Base-by-base conservation (phyloP, 2,797 vertebrate species). In the Myripristis jacobus region DNA sequence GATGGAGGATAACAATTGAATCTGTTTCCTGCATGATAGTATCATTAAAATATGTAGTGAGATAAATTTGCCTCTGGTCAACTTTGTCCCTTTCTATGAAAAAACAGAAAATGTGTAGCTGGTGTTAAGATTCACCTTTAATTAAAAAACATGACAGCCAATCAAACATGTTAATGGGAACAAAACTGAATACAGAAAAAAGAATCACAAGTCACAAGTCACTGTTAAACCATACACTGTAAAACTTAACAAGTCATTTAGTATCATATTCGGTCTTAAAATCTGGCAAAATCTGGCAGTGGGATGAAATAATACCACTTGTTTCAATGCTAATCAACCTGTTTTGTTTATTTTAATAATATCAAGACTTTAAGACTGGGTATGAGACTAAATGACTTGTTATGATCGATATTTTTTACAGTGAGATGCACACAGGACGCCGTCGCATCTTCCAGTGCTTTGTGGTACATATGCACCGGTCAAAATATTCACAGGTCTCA, bases 41-140 rank as follows among this genome's bases (percentile, higher is more conserved):
- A 59, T 75, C 62, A 78, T 85, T 81, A 74, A 38, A 55, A 77
- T 43, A 21, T 68, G 31, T 67, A 74, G 80, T 81, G 50, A 81
- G 66, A 76, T 53, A 3, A 46, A 79, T 62, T 65, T 7, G 38
- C 71, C 71, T 67, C 77, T 47, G 53, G 69, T 77, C 34, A 77
- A 43, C 44, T 53, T 54, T 52, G 25, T 63, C 54, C 57, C 38
- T 51, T 54, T 66, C 21, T 66, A n/a, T 31, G 36, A 52, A 27
- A 57, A 77, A 73, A 66, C 46, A n/a, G 21, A 67, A 75, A 34
- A 43, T 48, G 29, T 22, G 13, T 57, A 41, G 16, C 24, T 34
- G 10, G 8, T 44, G 25, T 72, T 70, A 8, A 19, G 7, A 65
- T 66, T 24, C 1, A 16, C 13, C 43, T 58, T 68, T 70, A 65